A percentile compares a stretch with the other conserved stretches of the same genome.
Conservation (phyloP, 2,888 invertebrate genomes). For the Ormyrus rosae region DNA sequence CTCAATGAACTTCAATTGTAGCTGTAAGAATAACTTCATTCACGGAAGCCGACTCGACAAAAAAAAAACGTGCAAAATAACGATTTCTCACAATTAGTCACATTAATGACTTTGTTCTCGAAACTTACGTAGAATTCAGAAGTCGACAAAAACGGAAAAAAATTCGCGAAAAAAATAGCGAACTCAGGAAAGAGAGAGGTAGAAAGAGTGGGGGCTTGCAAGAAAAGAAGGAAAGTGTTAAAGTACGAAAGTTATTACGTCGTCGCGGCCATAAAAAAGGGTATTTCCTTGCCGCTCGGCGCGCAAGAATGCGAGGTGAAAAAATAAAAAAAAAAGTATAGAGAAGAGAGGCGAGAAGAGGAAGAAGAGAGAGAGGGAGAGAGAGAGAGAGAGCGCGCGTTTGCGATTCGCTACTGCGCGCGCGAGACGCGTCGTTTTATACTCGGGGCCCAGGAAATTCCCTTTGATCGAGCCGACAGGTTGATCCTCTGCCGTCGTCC, state of each 20-base stretch:
- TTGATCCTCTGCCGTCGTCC: conserved; percentile 53
- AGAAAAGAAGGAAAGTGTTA: conserved; percentile 46
- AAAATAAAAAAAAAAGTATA: conserved; percentile 25
- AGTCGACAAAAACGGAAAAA: neutral
- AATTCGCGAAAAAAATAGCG: neutral
- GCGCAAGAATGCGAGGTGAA: conserved; percentile 48
- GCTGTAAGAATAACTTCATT: conserved; percentile 35
- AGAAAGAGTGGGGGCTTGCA: neutral
- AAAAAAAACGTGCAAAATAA: conserved; percentile 25
- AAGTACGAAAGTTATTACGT: conserved; percentile 57
- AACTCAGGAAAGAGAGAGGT: neutral
- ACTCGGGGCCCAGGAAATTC: conserved; percentile 56
- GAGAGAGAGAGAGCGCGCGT: neutral
- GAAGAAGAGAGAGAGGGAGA: neutral
- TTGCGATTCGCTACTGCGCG: conserved; percentile 36
- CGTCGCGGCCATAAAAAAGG: conserved; percentile 49
- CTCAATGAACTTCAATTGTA: neutral
- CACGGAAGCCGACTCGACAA: conserved; percentile 9
- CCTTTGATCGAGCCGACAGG: conserved; percentile 61
- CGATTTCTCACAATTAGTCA: conserved; percentile 45
- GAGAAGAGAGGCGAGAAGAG: neutral
- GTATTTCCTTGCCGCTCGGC: conserved; percentile 41
- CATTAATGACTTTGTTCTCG: conserved; percentile 44
- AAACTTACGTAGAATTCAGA: neutral
- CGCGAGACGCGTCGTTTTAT: conserved; percentile 30